Base-by-base conservation (phyloP, 2,113 vertebrate species). In the Lophura nycthemera region DNA sequence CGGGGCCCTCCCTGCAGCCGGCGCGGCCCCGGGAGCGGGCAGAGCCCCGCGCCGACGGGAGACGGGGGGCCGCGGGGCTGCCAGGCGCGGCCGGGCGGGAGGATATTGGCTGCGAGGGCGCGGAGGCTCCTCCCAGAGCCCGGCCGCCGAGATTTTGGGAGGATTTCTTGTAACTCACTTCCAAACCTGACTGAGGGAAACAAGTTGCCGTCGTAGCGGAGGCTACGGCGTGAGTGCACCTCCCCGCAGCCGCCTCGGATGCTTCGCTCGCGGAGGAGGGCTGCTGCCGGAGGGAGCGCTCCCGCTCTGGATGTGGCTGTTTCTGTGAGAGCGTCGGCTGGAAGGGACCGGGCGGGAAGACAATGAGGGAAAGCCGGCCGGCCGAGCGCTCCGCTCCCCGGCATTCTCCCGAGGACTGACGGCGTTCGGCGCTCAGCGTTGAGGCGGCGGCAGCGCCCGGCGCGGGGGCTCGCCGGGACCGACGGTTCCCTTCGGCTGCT, bases 51-150 rank as follows among this genome's bases (percentile, higher is more conserved):
- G 8, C 52, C 52, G 52, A 54, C 52, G 50, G 50, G 25, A 54
- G 50, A 14, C 52, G 52, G 52, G 52, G 52, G 27, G 27, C 27
- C 54, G 54, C 54, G 54, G 54, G 96, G 96, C 96, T 96, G 97
- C 94, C 96, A 96, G 94, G 94, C 97, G 93, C 89, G 74, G 92
- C 54, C 71, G 92, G 96, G 95, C 86, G 90, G 97, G 96, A 97
- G 94, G 96, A 97, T 95, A 97, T 97, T 97, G 97, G 98, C 97
- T 95, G 95, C 72, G 42, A 96, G 86, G 87, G 73, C 94, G 93
- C 94, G 29, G 96, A 97, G 95, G 97, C 98, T 98, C 98, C 98
- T 98, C 98, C 98, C 98, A 92, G 97, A 97, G 95, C 40, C 95
- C 77, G 96, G 94, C 97, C 97, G 96, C 94, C 88, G 94, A 97